Conservation (phyloP, 2,797 vertebrate genomes). For the Octomys mimax region DNA sequence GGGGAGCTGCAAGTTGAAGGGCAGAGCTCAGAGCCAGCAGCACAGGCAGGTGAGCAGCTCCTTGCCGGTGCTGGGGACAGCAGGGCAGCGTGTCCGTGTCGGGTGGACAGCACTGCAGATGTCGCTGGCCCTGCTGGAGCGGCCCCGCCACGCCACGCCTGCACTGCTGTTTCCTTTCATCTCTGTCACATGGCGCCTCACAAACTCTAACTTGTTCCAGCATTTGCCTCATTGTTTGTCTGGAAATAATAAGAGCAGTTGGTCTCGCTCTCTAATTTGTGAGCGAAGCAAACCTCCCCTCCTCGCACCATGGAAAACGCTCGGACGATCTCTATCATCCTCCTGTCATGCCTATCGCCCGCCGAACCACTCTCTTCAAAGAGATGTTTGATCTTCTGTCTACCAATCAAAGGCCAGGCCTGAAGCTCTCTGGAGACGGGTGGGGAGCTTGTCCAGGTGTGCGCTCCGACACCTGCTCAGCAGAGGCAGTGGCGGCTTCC, state of each 20-base stretch:
- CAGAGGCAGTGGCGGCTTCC: neutral
- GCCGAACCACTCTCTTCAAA: conserved; percentile 64
- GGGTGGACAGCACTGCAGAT: accelerated
- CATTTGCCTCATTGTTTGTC: conserved; percentile 68
- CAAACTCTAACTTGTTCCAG: conserved; percentile 76
- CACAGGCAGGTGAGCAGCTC: neutral
- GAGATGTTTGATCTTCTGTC: conserved; percentile 59
- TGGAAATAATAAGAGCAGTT: conserved; percentile 76
- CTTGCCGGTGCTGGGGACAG: neutral
- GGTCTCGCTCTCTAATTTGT: conserved; percentile 69
- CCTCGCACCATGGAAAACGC: conserved; percentile 46
- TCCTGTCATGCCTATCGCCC: conserved; percentile 18
- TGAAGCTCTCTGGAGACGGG: conserved; percentile 24
- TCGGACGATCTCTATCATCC: conserved; percentile 57
- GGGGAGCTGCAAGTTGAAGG: neutral
- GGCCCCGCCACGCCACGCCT: neutral
- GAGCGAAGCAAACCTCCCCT: conserved; percentile 48
- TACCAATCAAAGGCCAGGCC: conserved; percentile 15
- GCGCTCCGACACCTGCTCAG: neutral
- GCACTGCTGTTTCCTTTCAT: conserved; percentile 45
- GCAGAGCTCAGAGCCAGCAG: neutral
- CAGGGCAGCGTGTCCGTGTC: neutral
- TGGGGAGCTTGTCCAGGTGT: accelerated
- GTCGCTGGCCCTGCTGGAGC: neutral
- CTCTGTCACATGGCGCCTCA: conserved; percentile 54